phyloP scores from a whole-genome alignment of 2,113 vertebrate species.

The Phocoena phocoena region DNA sequence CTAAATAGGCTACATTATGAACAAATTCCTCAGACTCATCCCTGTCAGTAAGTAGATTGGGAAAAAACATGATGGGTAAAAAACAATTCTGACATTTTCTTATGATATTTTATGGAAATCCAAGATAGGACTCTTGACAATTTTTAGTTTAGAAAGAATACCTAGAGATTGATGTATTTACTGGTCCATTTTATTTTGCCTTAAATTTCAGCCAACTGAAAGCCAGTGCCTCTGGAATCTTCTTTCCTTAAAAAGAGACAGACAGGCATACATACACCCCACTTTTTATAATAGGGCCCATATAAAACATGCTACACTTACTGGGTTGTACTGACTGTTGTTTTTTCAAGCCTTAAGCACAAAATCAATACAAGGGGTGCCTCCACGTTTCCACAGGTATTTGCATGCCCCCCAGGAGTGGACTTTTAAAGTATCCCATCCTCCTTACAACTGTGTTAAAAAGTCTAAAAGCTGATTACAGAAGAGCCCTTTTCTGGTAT shows the following conservation, averaged over 20 bases:
- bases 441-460: not conserved
- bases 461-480: not conserved
- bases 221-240: not conserved
- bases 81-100: not conserved
- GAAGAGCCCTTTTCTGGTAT: accelerated
- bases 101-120: not conserved
- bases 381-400: not conserved
- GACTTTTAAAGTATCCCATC: not conserved
- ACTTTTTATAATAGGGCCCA: not conserved
- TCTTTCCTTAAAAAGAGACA: not conserved
- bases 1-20: not conserved
- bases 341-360: not conserved
- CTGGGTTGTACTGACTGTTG: not conserved
- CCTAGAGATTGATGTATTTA: not conserved
- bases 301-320: not conserved
- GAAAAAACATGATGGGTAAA: not conserved
- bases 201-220: not conserved
- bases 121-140: not conserved
- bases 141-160: not conserved
- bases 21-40: not conserved
- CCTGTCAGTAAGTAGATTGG: not conserved
- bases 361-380: not conserved
- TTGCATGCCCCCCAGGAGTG: accelerated
- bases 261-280: accelerated
- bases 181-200: not conserved